Evolutionary conservation across 2,888 invertebrate species (phyloP).

Genomic region (Mythimna impura): DNA sequence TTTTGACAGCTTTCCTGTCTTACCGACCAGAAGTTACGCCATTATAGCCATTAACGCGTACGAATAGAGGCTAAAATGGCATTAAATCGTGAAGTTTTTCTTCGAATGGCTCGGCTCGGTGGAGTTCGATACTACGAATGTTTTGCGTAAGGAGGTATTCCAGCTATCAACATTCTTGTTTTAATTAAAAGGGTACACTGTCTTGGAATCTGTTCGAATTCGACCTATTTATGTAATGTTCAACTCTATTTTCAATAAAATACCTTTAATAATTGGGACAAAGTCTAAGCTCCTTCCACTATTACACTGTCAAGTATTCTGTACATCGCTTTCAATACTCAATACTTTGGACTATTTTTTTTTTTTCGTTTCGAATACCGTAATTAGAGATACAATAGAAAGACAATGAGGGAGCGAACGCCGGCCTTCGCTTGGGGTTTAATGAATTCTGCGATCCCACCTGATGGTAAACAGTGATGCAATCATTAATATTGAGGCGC

Average conservation of each 20-base stretch:
- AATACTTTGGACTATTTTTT: too few relatives aligned
- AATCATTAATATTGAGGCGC: too few relatives aligned
- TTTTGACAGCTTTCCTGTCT: slow-evolving; percentile 60
- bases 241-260: slow-evolving; percentile 23
- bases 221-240: slow-evolving; percentile 20
- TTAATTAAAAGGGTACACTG: slow-evolving; percentile 50
- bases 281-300: too few relatives aligned
- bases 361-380: too few relatives aligned
- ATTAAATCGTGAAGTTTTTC: slow-evolving; percentile 55
- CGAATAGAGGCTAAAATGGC: slow-evolving; percentile 48
- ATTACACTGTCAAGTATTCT: too few relatives aligned
- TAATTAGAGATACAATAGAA: too few relatives aligned
- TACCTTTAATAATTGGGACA: slow-evolving; percentile 1
- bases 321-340: too few relatives aligned
- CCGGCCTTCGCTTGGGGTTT: too few relatives aligned
- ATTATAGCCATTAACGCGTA: slow-evolving; percentile 59
- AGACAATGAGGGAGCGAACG: too few relatives aligned
- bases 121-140: slow-evolving; percentile 46
- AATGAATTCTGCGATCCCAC: too few relatives aligned
- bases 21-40: slow-evolving; percentile 60
- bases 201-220: slow-evolving; percentile 44
- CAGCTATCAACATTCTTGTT: slow-evolving; percentile 48
- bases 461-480: too few relatives aligned
- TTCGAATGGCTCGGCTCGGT: slow-evolving; percentile 39
- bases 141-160: slow-evolving; percentile 51